These are phyloP conservation scores for Tetheella fluctuosa DNA, from an alignment of 2,888 invertebrate genomes.

Conservation along the genomic window DNA sequence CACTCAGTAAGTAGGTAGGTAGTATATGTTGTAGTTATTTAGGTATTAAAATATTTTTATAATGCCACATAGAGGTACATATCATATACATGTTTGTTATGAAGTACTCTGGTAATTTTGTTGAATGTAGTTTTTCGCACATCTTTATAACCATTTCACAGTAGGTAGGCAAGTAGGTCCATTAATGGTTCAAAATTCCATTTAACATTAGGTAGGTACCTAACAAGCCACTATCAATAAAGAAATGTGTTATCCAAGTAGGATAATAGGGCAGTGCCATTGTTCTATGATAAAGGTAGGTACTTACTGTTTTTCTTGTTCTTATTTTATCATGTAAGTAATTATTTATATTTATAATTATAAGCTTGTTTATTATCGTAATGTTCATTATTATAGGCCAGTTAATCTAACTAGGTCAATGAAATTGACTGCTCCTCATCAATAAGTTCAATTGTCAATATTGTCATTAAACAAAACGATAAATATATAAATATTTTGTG, in stretches of 20 bases:
- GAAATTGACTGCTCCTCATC: conserved; percentile 16
- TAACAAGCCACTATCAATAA: neutral
- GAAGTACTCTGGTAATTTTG: neutral
- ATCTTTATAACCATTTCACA: neutral
- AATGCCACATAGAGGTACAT: neutral
- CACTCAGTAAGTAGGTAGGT: too few species aligned
- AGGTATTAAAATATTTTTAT: neutral
- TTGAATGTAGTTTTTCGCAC: neutral
- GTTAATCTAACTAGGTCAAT: conserved; percentile 42
- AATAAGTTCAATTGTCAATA: neutral
- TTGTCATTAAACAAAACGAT: neutral
- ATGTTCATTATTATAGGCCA: neutral
- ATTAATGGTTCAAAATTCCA: too few species aligned
- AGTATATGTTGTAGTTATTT: neutral
- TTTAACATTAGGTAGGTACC: too few species aligned
- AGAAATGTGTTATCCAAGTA: neutral
- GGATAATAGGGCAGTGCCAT: neutral
- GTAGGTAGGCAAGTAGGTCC: too few species aligned
- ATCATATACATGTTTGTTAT: neutral
- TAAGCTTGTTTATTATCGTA: conserved; percentile 12
- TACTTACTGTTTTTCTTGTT: conserved; percentile 8
- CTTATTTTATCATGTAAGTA: conserved; percentile 10
- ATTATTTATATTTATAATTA: conserved; percentile 14
- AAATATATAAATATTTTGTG: neutral
- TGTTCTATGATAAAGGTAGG: neutral